phyloP scores from a whole-genome alignment of 2,113 vertebrate genomes.

The Daubentonia madagascariensis region DNA sequence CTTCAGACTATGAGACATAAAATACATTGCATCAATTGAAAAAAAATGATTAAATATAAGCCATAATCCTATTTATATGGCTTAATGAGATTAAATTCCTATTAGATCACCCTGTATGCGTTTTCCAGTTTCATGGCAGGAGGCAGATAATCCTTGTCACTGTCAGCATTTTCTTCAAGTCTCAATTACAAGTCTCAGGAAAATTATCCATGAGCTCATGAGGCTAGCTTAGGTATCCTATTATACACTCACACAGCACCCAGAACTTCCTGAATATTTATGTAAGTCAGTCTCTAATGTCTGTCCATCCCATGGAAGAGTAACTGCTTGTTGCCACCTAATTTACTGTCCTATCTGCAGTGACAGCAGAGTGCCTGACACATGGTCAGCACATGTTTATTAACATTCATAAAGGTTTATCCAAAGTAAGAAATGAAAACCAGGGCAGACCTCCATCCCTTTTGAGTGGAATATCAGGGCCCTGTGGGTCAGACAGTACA shows the following conservation, averaged over 20 bases:
- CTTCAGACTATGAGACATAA: not conserved
- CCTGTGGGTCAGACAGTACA: no score
- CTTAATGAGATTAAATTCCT: not conserved
- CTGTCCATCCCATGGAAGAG: not conserved
- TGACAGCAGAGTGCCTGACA: not conserved
- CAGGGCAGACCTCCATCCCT: not conserved
- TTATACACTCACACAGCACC: not conserved
- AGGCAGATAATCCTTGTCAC: not conserved
- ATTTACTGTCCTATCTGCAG: not conserved
- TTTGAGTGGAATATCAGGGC: not conserved
- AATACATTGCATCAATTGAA: not conserved
- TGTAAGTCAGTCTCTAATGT: not conserved
- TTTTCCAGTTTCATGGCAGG: not conserved
- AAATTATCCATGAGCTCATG: not conserved
- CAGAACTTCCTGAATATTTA: not conserved
- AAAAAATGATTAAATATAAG: not conserved
- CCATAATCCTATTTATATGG: not conserved
- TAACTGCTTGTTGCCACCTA: not conserved
- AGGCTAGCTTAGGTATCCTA: not conserved
- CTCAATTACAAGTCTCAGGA: not conserved
- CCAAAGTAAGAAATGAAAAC: not conserved
- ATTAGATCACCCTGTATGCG: not conserved
- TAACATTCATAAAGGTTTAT: not conserved
- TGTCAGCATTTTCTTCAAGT: not conserved
- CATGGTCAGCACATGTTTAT: accelerated